Conservation (phyloP, 2,888 invertebrate species). For the Acholoe squamosa region DNA sequence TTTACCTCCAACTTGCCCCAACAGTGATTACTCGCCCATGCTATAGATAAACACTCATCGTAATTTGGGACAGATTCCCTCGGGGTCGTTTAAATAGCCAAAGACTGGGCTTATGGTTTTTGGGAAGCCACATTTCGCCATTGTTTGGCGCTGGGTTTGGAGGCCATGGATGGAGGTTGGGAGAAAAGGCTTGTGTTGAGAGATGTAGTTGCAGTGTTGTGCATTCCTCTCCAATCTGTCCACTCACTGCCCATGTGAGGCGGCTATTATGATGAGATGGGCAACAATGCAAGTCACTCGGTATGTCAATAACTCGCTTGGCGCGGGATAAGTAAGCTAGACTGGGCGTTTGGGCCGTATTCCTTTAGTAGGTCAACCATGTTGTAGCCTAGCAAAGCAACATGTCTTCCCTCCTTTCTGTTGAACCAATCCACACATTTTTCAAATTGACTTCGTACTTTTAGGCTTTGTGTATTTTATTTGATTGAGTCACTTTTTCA, state of each 20-base stretch:
- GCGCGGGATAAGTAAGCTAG: neutral
- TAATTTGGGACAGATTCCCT: neutral
- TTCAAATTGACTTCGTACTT: too few species aligned
- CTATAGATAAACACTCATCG: conserved; percentile 6
- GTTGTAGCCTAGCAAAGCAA: conserved; percentile 17
- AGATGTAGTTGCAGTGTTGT: neutral
- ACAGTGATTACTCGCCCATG: neutral
- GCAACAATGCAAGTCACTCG: neutral
- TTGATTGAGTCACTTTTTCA: too few species aligned
- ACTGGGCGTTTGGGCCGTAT: conserved; percentile 31
- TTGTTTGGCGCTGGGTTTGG: conserved; percentile 8
- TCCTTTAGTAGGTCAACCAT: conserved; percentile 49
- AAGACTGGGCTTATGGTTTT: neutral
- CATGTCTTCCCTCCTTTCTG: conserved; percentile 45
- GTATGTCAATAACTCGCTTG: conserved; percentile 50
- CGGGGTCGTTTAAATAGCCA: neutral
- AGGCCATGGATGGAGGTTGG: neutral
- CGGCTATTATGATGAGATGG: conserved; percentile 30
- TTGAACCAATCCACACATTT: neutral
- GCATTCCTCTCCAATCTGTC: conserved; percentile 16
- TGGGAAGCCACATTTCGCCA: conserved; percentile 44
- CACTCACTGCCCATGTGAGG: conserved; percentile 29
- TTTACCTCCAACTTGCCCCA: conserved; percentile 72
- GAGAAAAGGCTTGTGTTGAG: neutral
- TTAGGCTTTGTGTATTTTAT: too few species aligned